Conservation (phyloP, 2,113 vertebrate species). For the Pseudolaguvia tuberculata region DNA sequence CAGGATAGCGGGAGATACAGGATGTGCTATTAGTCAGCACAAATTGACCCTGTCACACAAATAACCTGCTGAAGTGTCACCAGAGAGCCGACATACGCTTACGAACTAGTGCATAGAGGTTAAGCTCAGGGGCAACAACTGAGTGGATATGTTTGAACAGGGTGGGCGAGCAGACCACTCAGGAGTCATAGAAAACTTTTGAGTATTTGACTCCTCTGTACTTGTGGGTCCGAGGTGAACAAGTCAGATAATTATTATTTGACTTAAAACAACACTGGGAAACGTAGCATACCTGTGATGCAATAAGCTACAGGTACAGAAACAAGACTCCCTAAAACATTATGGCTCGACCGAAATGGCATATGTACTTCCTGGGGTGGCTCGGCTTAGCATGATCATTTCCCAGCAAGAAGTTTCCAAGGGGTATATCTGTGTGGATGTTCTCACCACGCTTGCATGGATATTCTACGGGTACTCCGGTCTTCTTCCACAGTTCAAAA, state of each 20-base stretch:
- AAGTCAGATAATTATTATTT: background rate
- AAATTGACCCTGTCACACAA: slow-evolving; percentile 51
- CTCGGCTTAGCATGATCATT: too few species aligned
- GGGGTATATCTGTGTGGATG: too few species aligned
- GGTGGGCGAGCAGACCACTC: background rate
- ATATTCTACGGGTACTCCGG: too few species aligned
- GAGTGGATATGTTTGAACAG: slow-evolving; percentile 7
- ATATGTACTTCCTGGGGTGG: too few species aligned
- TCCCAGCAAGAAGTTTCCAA: too few species aligned
- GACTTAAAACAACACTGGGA: background rate
- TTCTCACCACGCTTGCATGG: too few species aligned
- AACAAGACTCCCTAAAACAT: too few species aligned
- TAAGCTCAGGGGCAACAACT: background rate
- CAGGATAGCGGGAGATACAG: slow-evolving; percentile 60
- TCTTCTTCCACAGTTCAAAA: too few species aligned
- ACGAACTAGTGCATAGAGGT: slow-evolving; percentile 22
- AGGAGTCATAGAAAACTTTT: background rate
- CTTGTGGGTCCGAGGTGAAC: background rate
- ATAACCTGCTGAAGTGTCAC: slow-evolving; percentile 35
- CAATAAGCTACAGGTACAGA: too few species aligned
- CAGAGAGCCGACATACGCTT: slow-evolving; percentile 15
- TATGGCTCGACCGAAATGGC: too few species aligned
- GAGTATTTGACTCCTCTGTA: background rate
- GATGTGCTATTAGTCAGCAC: slow-evolving; percentile 66
- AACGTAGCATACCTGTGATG: too few species aligned